Conservation (phyloP, 2,888 invertebrate species). For the Drosophila paramelanica region DNA sequence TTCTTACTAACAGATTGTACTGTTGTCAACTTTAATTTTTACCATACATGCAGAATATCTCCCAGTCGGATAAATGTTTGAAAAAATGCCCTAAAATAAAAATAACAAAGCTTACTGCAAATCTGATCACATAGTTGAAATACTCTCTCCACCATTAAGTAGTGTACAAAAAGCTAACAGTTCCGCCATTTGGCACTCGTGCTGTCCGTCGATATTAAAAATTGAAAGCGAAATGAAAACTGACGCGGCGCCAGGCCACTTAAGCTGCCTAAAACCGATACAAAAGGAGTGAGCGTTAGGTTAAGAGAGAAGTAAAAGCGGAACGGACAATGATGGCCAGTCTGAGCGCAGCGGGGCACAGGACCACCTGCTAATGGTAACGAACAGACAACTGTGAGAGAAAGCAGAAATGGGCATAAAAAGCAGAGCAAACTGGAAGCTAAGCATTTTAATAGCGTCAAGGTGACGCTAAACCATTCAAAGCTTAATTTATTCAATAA, state of each 20-base stretch:
- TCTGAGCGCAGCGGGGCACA: slow-evolving; percentile 48
- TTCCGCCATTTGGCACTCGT: slow-evolving; percentile 45
- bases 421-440: slow-evolving; percentile 21
- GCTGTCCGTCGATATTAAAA: slow-evolving; percentile 65
- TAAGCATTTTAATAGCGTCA: slow-evolving; percentile 73
- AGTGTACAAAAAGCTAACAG: slow-evolving; percentile 1
- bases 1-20: too few species aligned
- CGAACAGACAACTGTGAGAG: neutral
- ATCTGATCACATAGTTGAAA: neutral
- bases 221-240: slow-evolving; percentile 65
- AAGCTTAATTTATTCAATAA: slow-evolving; percentile 80
- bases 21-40: too few species aligned
- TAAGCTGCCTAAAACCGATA: slow-evolving; percentile 73
- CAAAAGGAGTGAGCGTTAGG: slow-evolving; percentile 32
- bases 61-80: too few species aligned
- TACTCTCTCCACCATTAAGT: neutral
- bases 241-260: slow-evolving; percentile 77
- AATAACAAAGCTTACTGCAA: too few species aligned
- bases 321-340: slow-evolving; percentile 56
- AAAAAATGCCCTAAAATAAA: too few species aligned
- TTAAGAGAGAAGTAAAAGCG: slow-evolving; percentile 1
- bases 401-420: neutral
- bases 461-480: slow-evolving; percentile 79
- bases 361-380: slow-evolving; percentile 61
- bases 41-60: too few species aligned